phyloP scores from a whole-genome alignment of 2,797 vertebrate genomes.

The Sebastes itinus region DNA sequence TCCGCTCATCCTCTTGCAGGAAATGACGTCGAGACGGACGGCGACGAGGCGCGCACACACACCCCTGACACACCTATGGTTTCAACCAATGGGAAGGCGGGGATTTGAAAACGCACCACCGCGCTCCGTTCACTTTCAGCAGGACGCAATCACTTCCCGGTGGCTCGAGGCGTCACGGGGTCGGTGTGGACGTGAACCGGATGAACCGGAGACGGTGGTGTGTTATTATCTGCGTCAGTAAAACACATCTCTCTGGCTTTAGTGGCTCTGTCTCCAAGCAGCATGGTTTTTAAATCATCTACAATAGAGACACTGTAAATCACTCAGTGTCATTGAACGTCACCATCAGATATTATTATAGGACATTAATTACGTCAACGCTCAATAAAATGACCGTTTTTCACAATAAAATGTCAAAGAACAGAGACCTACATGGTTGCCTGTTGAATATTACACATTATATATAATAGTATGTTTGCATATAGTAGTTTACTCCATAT shows the following conservation, averaged over 20 bases:
- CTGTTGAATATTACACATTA: too few relatives aligned
- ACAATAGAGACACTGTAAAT: neutral
- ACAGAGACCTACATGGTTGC: too few relatives aligned
- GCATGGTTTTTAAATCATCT: neutral
- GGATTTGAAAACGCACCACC: neutral
- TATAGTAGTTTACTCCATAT: neutral
- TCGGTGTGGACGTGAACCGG: neutral
- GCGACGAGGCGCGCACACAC: slow-evolving; percentile 20
- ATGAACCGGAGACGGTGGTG: too few relatives aligned
- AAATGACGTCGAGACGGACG: slow-evolving; percentile 47
- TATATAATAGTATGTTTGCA: neutral
- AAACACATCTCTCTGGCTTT: neutral
- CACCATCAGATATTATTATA: neutral
- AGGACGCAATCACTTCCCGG: neutral
- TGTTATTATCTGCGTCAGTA: neutral
- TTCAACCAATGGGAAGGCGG: slow-evolving; percentile 61
- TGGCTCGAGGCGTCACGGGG: neutral
- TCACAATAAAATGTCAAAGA: neutral
- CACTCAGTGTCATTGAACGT: neutral
- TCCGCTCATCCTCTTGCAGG: slow-evolving; percentile 33
- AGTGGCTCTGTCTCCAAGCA: neutral
- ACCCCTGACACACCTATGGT: slow-evolving; percentile 74
- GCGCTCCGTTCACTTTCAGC: neutral
- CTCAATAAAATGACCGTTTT: neutral
- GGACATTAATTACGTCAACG: neutral